These are phyloP conservation scores for Matsumyia berberina DNA, from an alignment of 2,888 invertebrate genomes.

Conservation along the genomic window DNA sequence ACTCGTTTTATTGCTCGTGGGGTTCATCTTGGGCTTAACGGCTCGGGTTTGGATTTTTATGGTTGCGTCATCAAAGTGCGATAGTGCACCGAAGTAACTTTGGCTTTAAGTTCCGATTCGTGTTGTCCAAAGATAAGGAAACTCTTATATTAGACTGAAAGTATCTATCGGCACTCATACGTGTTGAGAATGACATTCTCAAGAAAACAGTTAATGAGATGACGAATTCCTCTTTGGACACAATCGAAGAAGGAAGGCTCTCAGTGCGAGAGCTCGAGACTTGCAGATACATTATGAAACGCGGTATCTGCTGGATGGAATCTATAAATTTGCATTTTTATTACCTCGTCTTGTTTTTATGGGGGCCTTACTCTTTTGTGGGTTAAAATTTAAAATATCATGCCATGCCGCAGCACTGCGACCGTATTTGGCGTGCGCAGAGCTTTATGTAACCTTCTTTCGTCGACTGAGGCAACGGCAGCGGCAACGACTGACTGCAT, in stretches of 20 bases:
- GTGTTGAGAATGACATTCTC: conserved; percentile 60
- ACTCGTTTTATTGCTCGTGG: conserved; percentile 52
- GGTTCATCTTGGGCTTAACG: conserved; percentile 54
- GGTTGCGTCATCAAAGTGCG: conserved; percentile 6
- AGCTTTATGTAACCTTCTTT: conserved; percentile 24
- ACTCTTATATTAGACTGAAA: conserved; percentile 44
- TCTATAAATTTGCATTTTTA: conserved; percentile 65
- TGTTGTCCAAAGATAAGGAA: conserved; percentile 46
- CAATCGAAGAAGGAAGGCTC: conserved; percentile 25
- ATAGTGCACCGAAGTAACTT: conserved; percentile 14
- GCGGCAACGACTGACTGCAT: conserved; percentile 1
- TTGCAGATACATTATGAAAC: conserved; percentile 46
- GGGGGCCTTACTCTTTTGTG: conserved; percentile 27
- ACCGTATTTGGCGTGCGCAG: not conserved
- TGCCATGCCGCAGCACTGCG: conserved; percentile 8
- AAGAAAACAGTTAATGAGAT: conserved; percentile 48
- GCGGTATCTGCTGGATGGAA: conserved; percentile 41
- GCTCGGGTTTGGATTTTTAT: conserved; percentile 40
- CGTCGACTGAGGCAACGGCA: not conserved
- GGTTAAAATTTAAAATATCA: not conserved
- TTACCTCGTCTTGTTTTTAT: conserved; percentile 29
- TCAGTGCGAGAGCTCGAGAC: conserved; percentile 34
- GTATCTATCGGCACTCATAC: conserved; percentile 8
- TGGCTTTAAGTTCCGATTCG: conserved; percentile 45
- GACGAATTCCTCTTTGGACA: conserved; percentile 36